Evolutionary conservation across 2,797 vertebrate genomes (phyloP).

Genomic region (Phataginus tetradactyla): DNA sequence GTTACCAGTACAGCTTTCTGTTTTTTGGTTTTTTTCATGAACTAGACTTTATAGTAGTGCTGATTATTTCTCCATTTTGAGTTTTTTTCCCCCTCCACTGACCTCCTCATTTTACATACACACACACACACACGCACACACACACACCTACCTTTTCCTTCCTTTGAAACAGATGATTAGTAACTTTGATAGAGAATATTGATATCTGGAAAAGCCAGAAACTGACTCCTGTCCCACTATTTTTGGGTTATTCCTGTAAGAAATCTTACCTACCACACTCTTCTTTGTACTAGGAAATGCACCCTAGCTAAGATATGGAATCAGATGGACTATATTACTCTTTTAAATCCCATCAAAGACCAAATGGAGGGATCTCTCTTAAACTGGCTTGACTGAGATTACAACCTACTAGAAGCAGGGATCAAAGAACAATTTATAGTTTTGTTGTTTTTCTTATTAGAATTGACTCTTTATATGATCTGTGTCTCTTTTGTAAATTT

Average conservation of each 20-base stretch:
- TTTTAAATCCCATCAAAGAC: slow-evolving; percentile 28
- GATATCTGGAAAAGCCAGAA: neutral
- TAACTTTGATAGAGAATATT: neutral
- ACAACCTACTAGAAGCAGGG: neutral
- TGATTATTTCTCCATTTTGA: neutral
- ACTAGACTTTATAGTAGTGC: neutral
- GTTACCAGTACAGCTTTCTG: neutral
- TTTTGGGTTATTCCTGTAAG: neutral
- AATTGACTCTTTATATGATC: neutral
- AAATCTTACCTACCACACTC: neutral
- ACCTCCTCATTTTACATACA: neutral
- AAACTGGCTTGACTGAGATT: neutral
- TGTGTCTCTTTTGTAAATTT: slow-evolving; percentile 47
- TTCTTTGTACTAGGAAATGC: slow-evolving; percentile 5
- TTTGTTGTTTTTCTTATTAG: slow-evolving; percentile 45
- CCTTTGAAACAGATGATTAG: slow-evolving; percentile 30
- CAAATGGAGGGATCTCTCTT: neutral
- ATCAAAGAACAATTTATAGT: slow-evolving; percentile 36
- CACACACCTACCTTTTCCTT: neutral
- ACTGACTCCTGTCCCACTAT: neutral
- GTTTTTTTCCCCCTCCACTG: neutral
- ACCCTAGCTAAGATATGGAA: neutral
- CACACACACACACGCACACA: too few species aligned
- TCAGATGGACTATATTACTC: neutral
- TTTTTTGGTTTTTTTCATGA: neutral